A percentile compares a stretch with the other conserved stretches of the same genome.
phyloP scores from a whole-genome alignment of 2,888 invertebrate species.

The Megastigmus dorsalis region DNA sequence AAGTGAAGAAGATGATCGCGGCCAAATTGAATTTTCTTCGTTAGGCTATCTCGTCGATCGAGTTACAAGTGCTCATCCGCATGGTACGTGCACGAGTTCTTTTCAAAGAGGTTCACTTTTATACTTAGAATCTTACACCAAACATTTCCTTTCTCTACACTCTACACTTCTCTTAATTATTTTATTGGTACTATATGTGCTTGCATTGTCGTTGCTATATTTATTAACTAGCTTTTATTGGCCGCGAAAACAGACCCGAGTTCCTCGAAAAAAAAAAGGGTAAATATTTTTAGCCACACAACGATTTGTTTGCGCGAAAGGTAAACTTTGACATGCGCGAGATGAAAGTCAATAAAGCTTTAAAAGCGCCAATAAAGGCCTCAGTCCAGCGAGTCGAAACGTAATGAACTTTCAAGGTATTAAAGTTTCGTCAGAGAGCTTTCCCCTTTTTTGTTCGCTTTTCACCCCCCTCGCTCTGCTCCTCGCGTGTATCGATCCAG shows the following conservation, averaged over 20 bases:
- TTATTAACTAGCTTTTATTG: no score
- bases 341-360: conserved; percentile 16
- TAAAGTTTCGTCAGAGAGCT: conserved; percentile 52
- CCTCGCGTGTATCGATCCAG: conserved; percentile 1
- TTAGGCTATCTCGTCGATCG: no score
- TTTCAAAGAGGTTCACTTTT: no score
- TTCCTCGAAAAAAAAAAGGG: background rate
- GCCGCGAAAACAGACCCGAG: no score
- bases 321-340: background rate
- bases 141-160: no score
- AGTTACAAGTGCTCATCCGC: no score
- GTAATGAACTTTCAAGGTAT: conserved; percentile 59
- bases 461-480: conserved; percentile 48
- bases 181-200: no score
- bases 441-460: conserved; percentile 38
- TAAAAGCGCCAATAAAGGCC: conserved; percentile 9
- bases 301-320: background rate
- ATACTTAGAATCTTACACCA: no score
- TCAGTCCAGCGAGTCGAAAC: conserved; percentile 3
- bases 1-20: background rate
- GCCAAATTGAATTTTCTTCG: background rate
- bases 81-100: no score
- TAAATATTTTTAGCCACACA: background rate
- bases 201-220: no score
- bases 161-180: no score